These are phyloP conservation scores for Prochilodus magdalenae DNA, from an alignment of 2,113 vertebrate species.

Conservation along the genomic window DNA sequence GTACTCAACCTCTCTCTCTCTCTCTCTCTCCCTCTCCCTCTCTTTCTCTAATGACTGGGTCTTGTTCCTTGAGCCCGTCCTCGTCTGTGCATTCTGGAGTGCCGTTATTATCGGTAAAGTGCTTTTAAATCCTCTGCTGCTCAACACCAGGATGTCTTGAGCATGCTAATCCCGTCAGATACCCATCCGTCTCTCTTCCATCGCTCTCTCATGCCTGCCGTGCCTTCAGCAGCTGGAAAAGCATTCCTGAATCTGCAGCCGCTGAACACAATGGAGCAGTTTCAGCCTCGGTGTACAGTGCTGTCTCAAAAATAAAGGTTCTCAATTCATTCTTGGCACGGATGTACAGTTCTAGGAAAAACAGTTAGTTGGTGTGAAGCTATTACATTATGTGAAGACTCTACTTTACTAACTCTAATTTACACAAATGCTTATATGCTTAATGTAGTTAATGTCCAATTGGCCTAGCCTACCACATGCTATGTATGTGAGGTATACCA, in stretches of 20 bases:
- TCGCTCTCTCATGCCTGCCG: constrained; percentile 72
- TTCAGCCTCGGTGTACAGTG: constrained; percentile 29
- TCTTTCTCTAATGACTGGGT: constrained; percentile 32
- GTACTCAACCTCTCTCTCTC: background rate
- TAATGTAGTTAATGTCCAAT: no score
- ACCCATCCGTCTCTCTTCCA: constrained; percentile 72
- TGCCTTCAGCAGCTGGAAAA: constrained; percentile 81
- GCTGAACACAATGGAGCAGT: constrained; percentile 49
- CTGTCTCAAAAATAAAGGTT: background rate
- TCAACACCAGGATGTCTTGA: constrained; percentile 75
- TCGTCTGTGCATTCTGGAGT: constrained; percentile 61
- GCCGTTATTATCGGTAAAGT: constrained; percentile 79
- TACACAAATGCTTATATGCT: no score
- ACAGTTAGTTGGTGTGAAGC: no score
- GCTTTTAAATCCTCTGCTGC: constrained; percentile 77
- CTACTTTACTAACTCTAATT: no score
- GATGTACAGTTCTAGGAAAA: no score
- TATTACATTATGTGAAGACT: no score
- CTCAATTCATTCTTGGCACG: no score
- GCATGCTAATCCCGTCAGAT: constrained; percentile 76
- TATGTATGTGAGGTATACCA: no score
- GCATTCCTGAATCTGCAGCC: constrained; percentile 65
- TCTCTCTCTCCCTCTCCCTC: constrained; percentile 5
- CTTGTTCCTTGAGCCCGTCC: constrained; percentile 53
- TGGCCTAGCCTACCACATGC: no score